These are phyloP conservation scores for Pristionchus exspectatus DNA, from an alignment of 2,888 invertebrate genomes.

Conservation along the genomic window DNA sequence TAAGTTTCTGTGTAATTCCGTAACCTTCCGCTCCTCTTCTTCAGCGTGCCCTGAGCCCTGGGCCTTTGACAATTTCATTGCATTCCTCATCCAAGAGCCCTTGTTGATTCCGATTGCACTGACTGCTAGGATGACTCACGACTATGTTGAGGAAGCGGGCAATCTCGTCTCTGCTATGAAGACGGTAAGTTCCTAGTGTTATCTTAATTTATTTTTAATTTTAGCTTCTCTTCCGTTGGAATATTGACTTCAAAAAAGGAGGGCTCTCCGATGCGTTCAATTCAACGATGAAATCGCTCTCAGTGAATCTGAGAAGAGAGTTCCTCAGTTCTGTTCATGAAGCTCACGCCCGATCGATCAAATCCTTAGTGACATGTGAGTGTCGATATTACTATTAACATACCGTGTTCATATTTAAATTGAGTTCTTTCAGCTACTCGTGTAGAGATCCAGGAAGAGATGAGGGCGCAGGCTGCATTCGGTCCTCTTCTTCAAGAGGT, in stretches of 20 bases:
- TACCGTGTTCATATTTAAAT: not conserved
- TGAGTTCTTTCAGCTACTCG: not conserved
- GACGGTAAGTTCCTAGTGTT: slow-evolving; percentile 47
- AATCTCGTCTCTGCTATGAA: slow-evolving; percentile 57
- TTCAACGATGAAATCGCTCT: slow-evolving; percentile 39
- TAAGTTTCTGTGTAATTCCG: not conserved
- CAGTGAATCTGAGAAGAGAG: slow-evolving; percentile 5
- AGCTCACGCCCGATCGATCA: slow-evolving; percentile 47
- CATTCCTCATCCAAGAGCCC: slow-evolving; percentile 55
- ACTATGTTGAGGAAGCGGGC: slow-evolving; percentile 58
- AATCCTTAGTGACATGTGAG: slow-evolving; percentile 23
- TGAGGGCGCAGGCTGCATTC: slow-evolving; percentile 13
- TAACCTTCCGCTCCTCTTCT: not conserved
- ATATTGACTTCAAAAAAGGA: not conserved
- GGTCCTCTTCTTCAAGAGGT: slow-evolving; percentile 25
- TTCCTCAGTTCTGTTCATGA: slow-evolving; percentile 38
- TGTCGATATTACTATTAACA: not conserved
- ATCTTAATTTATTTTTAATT: not conserved
- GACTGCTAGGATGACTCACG: slow-evolving; percentile 54
- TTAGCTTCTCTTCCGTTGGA: slow-evolving; percentile 56
- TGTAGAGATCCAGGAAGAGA: slow-evolving; percentile 39
- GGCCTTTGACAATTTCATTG: slow-evolving; percentile 63
- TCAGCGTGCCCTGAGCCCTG: slow-evolving; percentile 64
- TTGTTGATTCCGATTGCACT: slow-evolving; percentile 53
- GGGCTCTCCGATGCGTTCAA: slow-evolving; percentile 22